A percentile compares a stretch with the other conserved stretches of the same genome.
Conservation (phyloP, 2,797 vertebrate genomes). For the Iguana delicatissima region DNA sequence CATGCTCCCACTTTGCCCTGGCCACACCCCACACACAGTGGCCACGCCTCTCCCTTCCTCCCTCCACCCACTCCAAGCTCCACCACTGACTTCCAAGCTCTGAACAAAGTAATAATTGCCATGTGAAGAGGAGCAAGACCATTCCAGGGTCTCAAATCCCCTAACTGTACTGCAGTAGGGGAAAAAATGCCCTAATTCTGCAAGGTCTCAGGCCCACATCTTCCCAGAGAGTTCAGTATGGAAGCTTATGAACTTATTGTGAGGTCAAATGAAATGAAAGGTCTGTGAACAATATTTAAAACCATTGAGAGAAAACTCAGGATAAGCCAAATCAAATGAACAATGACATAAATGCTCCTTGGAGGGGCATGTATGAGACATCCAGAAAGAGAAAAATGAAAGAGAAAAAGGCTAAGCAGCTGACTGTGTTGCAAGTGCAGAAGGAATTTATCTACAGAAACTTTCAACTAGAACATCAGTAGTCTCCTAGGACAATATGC, state of each 20-base stretch:
- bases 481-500: neutral
- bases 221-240: neutral
- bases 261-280: slow-evolving; percentile 5
- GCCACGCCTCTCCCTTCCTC: no score
- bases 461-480: neutral
- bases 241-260: neutral
- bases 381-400: neutral
- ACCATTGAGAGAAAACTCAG: slow-evolving; percentile 7
- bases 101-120: no score
- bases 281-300: neutral
- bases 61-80: no score
- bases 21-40: no score
- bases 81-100: no score
- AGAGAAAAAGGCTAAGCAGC: neutral
- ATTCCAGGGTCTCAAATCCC: neutral
- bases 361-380: neutral
- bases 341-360: neutral
- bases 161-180: neutral
- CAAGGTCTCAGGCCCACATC: neutral
- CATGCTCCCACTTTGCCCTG: no score
- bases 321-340: neutral
- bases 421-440: neutral
- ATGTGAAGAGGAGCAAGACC: no score
- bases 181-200: neutral
- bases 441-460: slow-evolving; percentile 22